Evolutionary conservation across 1,140 invertebrate genomes (phyloP), one percentile per base, ranked within the genome.

Genomic region (Drosophila pachea): DNA sequence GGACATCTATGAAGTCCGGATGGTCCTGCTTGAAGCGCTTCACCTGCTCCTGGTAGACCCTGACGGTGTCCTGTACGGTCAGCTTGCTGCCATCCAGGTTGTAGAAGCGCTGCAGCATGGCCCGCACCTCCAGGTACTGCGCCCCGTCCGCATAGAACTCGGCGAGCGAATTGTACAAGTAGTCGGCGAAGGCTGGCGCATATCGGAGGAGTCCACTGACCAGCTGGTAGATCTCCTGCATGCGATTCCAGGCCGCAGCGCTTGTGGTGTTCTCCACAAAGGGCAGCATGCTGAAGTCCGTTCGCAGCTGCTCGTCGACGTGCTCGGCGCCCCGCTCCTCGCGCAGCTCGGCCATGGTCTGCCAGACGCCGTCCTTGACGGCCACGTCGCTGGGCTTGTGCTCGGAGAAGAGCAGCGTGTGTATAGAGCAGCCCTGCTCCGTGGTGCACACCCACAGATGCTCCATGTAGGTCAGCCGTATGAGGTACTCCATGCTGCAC

Each of bases 121-220:
- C 56, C 90, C 92, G 60, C 87, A 96, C 86, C 90, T 97, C 95
- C 0, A 96, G 68, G 73, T 96, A 96, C 88, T 95, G 92, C 0
- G 97, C 91, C 70, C 95, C 95, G 79, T 97, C 95, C 0, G 93
- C 91, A 60, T 93, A 92, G 32, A 94, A 91, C 74, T 95, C 93
- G 67, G 92, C 84, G 1, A 97, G 90, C 0, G 92, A 92, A 61
- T 93, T 92, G 59, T 94, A 93, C 68, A 93, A 93, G 79, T 94
- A 94, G 32, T 94, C 91, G 47, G 92, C 91, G 89, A 94, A 95
- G 0, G 95, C 91, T 0, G 94, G 93, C 54, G 91, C 92, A 72
- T 95, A 95, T 4, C 91, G 90, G 1, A 96, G 63, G 50, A 96
- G 88, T 0, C 92, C 92, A 0, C 78, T 87, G 1, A 94, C 89